Base-by-base conservation (phyloP, 2,113 vertebrate genomes). In the Henicopernis longicauda region DNA sequence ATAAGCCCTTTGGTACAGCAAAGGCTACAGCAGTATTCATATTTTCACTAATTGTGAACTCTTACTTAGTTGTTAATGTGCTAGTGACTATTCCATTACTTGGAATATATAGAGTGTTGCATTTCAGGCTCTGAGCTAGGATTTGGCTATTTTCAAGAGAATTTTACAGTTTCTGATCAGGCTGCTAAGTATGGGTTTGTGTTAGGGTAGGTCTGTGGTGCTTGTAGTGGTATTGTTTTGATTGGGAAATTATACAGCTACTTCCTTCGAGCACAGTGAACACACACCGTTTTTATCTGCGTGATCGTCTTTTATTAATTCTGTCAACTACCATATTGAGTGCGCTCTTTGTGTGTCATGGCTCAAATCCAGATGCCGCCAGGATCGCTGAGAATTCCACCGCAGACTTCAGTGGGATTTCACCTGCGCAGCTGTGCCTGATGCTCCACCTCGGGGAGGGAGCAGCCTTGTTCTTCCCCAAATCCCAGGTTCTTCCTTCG, bases 391-490 rank as follows among this genome's bases (percentile, higher is more conserved):
- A 92, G 65, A 91, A 61, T 80, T 89, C 82, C 58, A 61, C 34
- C 6, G 2, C 84, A 82, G 73, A 88, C 92, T 95, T 91, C 45
- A 50, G 87, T 72, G 76, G 45, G 54, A 45, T 86, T 94, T 93
- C 87, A 96, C 92, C 90, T 94, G 96, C 13, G 6, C 92, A 94
- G 96, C 92, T 96, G 95, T 88, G 90, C 87, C 86, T 90, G 74
- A n/a, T 80, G 45, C 82, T 82, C 50, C 62, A 73, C 93, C 89
- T 87, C n/a, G 0, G 78, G 82, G 85, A 82, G 45, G 66, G 95
- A 93, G 40, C 73, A 31, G 40, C 25, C 77, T 38, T 45, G 29
- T 44, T 83, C 70, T 50, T 79, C 27, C 40, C 54, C 4, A 2
- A 13, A 72, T 61, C 44, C 27, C 49, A 79, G 36, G 27, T 38